phyloP scores from a whole-genome alignment of 1,140 invertebrate genomes.

The Papilio glaucus region DNA sequence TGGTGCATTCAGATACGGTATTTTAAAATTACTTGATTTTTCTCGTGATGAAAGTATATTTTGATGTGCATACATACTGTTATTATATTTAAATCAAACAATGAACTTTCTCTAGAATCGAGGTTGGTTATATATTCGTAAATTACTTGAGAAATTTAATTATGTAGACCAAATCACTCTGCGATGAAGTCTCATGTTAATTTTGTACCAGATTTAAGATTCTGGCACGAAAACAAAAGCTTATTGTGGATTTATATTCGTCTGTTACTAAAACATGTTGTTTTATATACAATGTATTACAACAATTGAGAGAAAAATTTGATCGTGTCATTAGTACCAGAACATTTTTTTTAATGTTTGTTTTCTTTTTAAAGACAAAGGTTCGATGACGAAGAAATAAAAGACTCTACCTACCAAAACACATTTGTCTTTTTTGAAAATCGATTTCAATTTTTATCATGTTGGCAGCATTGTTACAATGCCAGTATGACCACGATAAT shows the following conservation, averaged over 20 bases:
- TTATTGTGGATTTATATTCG: background rate
- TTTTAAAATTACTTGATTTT: background rate
- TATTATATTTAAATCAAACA: background rate
- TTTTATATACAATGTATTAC: background rate
- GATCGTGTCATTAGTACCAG: background rate
- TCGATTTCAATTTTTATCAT: background rate
- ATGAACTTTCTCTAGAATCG: conserved; percentile 2
- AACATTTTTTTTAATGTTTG: background rate
- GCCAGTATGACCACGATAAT: background rate
- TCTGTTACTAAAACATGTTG: background rate
- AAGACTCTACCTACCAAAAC: no score
- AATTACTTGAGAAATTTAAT: conserved; percentile 11
- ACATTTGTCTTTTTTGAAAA: background rate
- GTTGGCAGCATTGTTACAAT: background rate
- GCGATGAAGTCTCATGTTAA: conserved; percentile 11
- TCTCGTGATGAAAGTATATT: background rate
- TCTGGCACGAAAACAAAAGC: background rate
- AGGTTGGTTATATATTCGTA: background rate
- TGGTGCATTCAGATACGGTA: background rate
- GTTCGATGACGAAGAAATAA: no score
- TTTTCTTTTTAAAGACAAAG: no score
- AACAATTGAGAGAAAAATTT: no score
- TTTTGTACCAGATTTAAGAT: conserved; percentile 1
- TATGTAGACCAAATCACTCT: background rate
- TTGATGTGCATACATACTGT: background rate